These are phyloP conservation scores for Alfaro cultratus DNA, from an alignment of 2,797 vertebrate species.

Conservation along the genomic window DNA sequence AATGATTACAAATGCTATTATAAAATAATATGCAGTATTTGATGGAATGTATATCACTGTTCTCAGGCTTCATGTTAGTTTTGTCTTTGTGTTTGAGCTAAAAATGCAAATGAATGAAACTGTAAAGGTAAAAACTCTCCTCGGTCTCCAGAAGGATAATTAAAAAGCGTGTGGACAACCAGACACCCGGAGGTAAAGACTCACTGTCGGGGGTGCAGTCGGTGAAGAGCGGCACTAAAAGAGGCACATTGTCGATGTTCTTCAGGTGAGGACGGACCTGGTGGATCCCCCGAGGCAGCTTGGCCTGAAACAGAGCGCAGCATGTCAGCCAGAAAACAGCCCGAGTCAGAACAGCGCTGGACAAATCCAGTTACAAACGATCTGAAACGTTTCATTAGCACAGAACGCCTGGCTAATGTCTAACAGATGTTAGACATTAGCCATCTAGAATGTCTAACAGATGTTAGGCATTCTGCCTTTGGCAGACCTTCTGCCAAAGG, in stretches of 20 bases:
- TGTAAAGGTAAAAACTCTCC: neutral
- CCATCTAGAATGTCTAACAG: too few species aligned
- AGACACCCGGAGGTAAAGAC: conserved; percentile 44
- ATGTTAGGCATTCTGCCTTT: too few species aligned
- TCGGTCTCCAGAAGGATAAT: neutral
- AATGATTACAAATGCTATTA: neutral
- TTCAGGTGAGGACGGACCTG: conserved; percentile 98
- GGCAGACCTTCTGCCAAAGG: too few species aligned
- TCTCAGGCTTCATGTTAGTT: neutral
- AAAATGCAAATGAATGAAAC: neutral
- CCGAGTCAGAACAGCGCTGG: too few species aligned
- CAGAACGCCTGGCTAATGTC: neutral
- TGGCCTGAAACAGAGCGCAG: conserved; percentile 84
- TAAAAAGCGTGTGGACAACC: neutral
- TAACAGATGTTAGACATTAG: too few species aligned
- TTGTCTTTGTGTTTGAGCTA: neutral
- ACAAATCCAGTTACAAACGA: neutral
- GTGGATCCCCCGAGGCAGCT: conserved; percentile 97
- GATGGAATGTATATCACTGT: neutral
- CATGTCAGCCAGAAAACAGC: neutral
- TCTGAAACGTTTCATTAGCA: neutral
- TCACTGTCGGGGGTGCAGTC: conserved; percentile 98
- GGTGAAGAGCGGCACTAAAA: conserved; percentile 97
- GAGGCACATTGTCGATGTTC: conserved; percentile 98
- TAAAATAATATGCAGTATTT: neutral